Evolutionary conservation across 2,113 vertebrate species (phyloP).

Genomic region (Mixornis gularis): DNA sequence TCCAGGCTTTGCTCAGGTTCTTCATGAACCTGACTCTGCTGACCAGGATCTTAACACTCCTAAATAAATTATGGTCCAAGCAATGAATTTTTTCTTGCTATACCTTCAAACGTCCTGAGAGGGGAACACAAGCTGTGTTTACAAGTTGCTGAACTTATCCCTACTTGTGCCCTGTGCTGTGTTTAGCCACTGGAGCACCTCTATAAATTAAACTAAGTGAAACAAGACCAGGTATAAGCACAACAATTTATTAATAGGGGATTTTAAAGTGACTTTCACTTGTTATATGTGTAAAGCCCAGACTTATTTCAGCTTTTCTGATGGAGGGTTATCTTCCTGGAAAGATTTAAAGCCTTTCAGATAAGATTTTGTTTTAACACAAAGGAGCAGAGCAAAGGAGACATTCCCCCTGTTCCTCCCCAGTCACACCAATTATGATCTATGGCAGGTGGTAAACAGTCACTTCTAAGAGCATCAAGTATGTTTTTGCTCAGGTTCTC

Average conservation of each 20-base stretch:
- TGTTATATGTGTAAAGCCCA: neutral
- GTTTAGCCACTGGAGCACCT: neutral
- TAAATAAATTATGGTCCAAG: neutral
- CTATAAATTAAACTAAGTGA: neutral
- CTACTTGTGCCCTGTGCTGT: neutral
- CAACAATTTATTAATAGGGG: neutral
- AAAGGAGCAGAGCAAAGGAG: neutral
- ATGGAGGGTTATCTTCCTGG: neutral
- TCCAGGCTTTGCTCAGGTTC: neutral
- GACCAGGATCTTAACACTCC: neutral
- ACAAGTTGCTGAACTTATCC: neutral
- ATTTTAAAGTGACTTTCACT: neutral
- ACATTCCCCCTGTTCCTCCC: neutral
- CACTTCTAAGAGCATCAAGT: neutral
- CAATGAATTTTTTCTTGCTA: neutral
- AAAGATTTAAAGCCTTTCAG: conserved; percentile 20
- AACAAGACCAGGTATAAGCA: neutral
- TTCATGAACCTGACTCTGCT: neutral
- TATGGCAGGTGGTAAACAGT: neutral
- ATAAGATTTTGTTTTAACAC: neutral
- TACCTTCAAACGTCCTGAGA: neutral
- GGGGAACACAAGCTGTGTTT: neutral
- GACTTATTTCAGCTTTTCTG: conserved; percentile 2
- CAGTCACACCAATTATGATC: neutral
- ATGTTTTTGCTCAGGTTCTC: neutral